phyloP scores from a whole-genome alignment of 1,140 invertebrate species.

The Samia ricini region DNA sequence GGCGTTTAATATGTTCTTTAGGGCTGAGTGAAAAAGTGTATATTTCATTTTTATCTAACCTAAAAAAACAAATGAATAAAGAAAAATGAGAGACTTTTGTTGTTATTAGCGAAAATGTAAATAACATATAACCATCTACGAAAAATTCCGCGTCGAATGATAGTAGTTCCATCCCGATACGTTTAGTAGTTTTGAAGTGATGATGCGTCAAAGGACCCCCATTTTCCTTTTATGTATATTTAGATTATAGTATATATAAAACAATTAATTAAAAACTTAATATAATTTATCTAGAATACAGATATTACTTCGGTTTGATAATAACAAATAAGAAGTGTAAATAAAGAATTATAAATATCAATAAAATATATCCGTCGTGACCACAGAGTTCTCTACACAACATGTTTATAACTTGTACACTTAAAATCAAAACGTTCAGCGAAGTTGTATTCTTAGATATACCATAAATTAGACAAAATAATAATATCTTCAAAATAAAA shows the following conservation, averaged over 20 bases:
- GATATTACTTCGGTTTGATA: background rate
- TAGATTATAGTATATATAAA: background rate
- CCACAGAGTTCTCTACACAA: background rate
- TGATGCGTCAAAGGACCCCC: too few species aligned
- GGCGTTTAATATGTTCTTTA: too few species aligned
- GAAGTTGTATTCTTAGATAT: background rate
- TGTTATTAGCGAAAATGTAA: too few species aligned
- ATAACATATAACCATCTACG: too few species aligned
- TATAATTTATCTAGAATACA: background rate
- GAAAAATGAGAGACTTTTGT: too few species aligned
- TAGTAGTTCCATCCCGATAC: too few species aligned
- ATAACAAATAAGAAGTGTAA: background rate
- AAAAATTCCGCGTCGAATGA: too few species aligned
- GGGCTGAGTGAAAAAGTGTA: too few species aligned
- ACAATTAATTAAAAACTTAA: background rate
- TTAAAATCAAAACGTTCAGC: background rate
- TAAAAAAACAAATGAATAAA: too few species aligned
- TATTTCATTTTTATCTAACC: too few species aligned
- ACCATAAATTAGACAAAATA: background rate
- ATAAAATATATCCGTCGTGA: background rate
- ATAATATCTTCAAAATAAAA: background rate
- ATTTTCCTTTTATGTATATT: too few species aligned
- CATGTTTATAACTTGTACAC: background rate
- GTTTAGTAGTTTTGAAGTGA: too few species aligned
- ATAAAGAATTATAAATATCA: background rate